A percentile compares a stretch with the other conserved stretches of the same genome.
Evolutionary conservation across 2,113 vertebrate genomes (phyloP).

Genomic region (Baryphthengus martii): DNA sequence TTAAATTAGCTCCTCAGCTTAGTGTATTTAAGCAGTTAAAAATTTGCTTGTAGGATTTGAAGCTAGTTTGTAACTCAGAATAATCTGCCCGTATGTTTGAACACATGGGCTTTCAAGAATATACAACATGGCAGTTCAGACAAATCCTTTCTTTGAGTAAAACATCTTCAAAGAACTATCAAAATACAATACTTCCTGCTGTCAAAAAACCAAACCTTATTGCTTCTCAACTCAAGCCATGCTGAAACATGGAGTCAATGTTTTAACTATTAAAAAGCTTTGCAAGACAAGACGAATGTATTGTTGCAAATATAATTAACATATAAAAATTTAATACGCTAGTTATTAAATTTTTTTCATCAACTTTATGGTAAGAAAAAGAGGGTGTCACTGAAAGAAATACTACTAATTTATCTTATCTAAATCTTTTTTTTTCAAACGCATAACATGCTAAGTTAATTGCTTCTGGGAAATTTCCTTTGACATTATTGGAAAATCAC

Average conservation of each 20-base stretch:
- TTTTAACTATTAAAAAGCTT: neutral
- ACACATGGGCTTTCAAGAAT: neutral
- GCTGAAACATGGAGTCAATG: neutral
- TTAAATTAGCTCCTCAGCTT: neutral
- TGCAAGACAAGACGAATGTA: neutral
- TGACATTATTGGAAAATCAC: neutral
- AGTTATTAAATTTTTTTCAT: neutral
- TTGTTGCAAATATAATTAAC: neutral
- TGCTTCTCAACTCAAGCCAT: neutral
- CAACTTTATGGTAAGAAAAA: neutral
- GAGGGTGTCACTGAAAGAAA: neutral
- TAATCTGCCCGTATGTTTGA: neutral
- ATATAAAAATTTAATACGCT: neutral
- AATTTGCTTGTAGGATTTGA: neutral
- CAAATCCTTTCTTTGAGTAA: neutral
- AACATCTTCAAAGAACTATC: neutral
- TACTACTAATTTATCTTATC: neutral
- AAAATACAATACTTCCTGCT: neutral
- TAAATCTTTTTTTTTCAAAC: neutral
- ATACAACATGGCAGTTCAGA: neutral
- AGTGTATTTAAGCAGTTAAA: neutral
- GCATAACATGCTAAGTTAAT: neutral
- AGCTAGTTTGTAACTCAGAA: neutral
- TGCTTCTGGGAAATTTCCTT: neutral
- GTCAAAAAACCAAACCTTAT: neutral